These are phyloP conservation scores for Fistularia commersonii DNA, from an alignment of 2,797 vertebrate genomes.

Conservation along the genomic window DNA sequence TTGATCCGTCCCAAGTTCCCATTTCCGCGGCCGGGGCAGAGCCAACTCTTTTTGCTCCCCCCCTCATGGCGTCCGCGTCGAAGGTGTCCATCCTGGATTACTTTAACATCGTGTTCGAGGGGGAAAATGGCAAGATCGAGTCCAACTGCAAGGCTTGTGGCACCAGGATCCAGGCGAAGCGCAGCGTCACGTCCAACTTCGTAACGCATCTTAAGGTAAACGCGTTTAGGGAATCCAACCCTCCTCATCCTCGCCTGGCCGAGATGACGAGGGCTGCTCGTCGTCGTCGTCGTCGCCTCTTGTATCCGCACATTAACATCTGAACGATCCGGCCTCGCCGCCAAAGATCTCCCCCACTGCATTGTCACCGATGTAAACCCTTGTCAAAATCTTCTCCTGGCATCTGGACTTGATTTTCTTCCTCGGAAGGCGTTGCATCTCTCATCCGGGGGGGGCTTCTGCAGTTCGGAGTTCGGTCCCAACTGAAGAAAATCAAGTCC, in stretches of 20 bases:
- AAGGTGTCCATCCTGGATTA: constrained; percentile 84
- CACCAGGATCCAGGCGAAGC: constrained; percentile 81
- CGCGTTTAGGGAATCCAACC: constrained; percentile 20
- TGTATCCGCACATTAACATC: no score
- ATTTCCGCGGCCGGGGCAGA: no score
- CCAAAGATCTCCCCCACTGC: no score
- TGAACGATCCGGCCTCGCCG: no score
- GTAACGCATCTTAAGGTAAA: constrained; percentile 83
- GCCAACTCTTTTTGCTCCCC: constrained; percentile 8
- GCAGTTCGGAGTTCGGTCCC: no score
- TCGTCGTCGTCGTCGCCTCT: background rate
- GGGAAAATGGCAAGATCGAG: constrained; percentile 84
- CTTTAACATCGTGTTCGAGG: constrained; percentile 83
- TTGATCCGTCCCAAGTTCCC: constrained; percentile 17
- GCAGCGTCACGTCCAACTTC: constrained; percentile 84
- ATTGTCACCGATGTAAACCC: no score
- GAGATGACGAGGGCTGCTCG: background rate
- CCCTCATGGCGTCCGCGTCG: constrained; percentile 78
- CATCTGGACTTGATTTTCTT: no score
- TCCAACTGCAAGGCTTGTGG: constrained; percentile 83
- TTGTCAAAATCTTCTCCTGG: no score
- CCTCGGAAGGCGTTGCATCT: no score
- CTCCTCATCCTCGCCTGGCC: background rate
- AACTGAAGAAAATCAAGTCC: no score
- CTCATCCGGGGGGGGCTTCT: no score